Base-by-base conservation (phyloP, 2,797 vertebrate genomes). In the Propithecus deckenii region DNA sequence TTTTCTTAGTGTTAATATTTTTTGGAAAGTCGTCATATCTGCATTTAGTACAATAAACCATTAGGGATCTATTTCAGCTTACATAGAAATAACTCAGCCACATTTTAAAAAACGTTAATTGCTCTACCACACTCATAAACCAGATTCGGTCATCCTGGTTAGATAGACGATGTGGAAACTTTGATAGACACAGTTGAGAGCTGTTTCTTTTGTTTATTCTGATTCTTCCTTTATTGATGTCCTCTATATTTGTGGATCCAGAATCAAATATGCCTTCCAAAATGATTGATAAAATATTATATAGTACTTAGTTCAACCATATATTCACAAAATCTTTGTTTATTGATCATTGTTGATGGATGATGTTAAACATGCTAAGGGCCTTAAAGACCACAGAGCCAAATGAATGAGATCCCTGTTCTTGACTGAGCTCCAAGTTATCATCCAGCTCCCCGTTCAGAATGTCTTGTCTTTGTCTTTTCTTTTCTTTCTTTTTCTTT, bases 251-350 rank as follows among this genome's bases (percentile, higher is more conserved):
- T 74, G 99, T 99, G 97, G 99, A 99, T 98, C 99, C 99, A 97
- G 99, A 99, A 97, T 99, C 99, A 61, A 99, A 99, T 87, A 98
- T 99, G 86, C 98, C 99, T 97, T 99, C 99, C 7, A 99, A 99
- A 99, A 99, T 99, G 95, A 99, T 99, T 0, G 99, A 99, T 97
- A 99, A 99, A 96, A 99, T 99, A 97, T 98, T 99, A 11, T 99
- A 99, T 98, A 99, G 99, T 99, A 99, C 93, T 98, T 99, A 98
- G 99, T 99, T 91, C 99, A 99, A 85, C 99, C 99, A 0, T 99
- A 99, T 0, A 99, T 99, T 5, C 99, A 99, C 97, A 99, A 99
- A 99, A 99, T 99, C 86, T 99, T 99, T 99, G 91, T 99, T 99
- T 96, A 99, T 99, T 94, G 99, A 99, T 99, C 99, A 0, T 97